phyloP scores from a whole-genome alignment of 23 tunicate genomes.

The Halocynthia aurantium region DNA sequence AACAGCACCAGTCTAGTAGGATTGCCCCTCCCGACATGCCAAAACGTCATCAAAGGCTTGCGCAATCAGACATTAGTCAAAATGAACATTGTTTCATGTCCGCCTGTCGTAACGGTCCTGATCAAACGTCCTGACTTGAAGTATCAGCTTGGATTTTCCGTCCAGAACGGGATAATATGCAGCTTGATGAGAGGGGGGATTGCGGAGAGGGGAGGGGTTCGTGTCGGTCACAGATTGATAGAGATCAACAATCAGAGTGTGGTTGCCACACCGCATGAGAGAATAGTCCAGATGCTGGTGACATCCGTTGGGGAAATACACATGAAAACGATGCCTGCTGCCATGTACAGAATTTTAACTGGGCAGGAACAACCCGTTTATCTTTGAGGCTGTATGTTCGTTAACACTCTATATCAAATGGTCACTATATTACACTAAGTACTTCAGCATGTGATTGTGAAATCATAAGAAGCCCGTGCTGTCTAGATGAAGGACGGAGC shows the following conservation, averaged over 20 bases:
- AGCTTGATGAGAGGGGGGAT: constrained; percentile 96
- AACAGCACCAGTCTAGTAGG: constrained; percentile 94
- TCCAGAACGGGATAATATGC: constrained; percentile 92
- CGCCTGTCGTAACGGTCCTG: constrained; percentile 88
- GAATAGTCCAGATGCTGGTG: constrained; percentile 82
- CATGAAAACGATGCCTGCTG: constrained; percentile 98
- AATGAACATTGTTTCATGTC: constrained; percentile 82
- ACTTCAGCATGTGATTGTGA: too few relatives aligned
- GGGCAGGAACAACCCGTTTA: constrained; percentile 94
- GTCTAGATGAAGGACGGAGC: too few relatives aligned
- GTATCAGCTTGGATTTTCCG: constrained; percentile 93
- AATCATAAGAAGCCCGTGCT: too few relatives aligned
- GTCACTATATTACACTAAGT: too few relatives aligned
- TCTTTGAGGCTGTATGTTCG: constrained; percentile 20
- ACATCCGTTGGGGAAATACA: constrained; percentile 98
- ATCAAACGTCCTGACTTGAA: constrained; percentile 87
- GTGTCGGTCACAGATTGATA: constrained; percentile 95
- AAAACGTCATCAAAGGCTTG: constrained; percentile 76
- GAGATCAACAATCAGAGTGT: constrained; percentile 90
- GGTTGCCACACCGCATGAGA: constrained; percentile 91
- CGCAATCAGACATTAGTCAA: constrained; percentile 49
- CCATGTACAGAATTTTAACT: constrained; percentile 83
- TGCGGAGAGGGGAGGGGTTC: constrained; percentile 96
- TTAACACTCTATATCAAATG: too few relatives aligned
- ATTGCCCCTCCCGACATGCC: constrained; percentile 65